These are phyloP conservation scores for Musca vetustissima DNA, from an alignment of 1,140 invertebrate species.

Conservation along the genomic window DNA sequence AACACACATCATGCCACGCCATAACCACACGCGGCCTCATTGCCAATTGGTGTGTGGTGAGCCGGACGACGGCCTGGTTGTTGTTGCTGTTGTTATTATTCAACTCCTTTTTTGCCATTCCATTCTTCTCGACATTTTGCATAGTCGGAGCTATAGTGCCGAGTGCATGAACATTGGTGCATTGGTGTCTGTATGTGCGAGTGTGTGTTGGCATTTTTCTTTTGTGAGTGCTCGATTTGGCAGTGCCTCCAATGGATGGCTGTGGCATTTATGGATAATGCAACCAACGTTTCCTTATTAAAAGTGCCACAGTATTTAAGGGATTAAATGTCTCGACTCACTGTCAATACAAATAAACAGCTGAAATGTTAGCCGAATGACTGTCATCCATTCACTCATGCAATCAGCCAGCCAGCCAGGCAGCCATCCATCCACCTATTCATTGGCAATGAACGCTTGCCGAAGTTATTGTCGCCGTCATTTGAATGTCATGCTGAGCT, in stretches of 20 bases:
- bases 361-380: too few relatives aligned
- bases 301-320: slow-evolving; percentile 9
- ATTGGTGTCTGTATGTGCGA: too few relatives aligned
- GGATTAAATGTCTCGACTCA: slow-evolving; percentile 17
- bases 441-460: too few relatives aligned
- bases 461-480: background rate
- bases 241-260: too few relatives aligned
- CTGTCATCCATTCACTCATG: too few relatives aligned
- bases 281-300: slow-evolving; percentile 18
- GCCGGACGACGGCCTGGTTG: too few relatives aligned
- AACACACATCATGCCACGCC: background rate
- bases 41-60: slow-evolving; percentile 17
- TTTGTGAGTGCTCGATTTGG: too few relatives aligned
- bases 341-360: too few relatives aligned
- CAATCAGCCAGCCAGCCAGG: too few relatives aligned
- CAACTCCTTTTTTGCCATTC: background rate
- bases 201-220: too few relatives aligned
- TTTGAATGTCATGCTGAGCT: slow-evolving; percentile 13
- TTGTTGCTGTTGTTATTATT: background rate
- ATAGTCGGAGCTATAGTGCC: slow-evolving; percentile 1
- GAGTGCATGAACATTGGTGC: background rate
- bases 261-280: slow-evolving; percentile 10
- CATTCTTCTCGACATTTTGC: slow-evolving; percentile 18
- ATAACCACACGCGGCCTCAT: slow-evolving; percentile 1
- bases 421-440: too few relatives aligned